Evolutionary conservation across 2,113 vertebrate genomes (phyloP).

Genomic region (Pyrgilauda ruficollis): DNA sequence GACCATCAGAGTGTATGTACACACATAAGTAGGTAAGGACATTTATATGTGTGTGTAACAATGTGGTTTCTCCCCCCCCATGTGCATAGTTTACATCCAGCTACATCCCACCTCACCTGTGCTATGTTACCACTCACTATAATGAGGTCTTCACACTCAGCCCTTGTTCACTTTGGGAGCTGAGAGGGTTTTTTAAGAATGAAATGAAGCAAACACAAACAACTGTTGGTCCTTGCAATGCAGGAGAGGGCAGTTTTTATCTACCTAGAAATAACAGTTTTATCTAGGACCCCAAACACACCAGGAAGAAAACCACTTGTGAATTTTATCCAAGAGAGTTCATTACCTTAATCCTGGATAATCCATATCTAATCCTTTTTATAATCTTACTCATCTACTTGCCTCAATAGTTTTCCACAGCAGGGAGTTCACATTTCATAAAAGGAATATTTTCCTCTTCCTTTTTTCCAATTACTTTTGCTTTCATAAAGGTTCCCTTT

Average conservation of each 20-base stretch:
- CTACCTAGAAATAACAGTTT: background rate
- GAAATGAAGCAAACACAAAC: background rate
- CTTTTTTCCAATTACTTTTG: background rate
- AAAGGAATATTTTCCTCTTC: conserved; percentile 18
- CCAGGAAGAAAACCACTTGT: conserved; percentile 13
- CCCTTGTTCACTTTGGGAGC: background rate
- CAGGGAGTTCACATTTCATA: conserved; percentile 13
- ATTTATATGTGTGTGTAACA: too few relatives aligned
- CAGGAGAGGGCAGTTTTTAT: background rate
- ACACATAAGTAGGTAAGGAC: too few relatives aligned
- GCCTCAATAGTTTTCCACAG: conserved; percentile 45
- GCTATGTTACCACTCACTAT: background rate
- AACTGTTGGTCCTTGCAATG: background rate
- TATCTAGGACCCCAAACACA: background rate
- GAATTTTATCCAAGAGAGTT: conserved; percentile 47
- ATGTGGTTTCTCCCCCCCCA: accelerated
- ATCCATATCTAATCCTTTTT: conserved; percentile 55
- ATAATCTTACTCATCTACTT: conserved; percentile 57
- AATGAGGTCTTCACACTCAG: background rate
- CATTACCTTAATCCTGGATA: conserved; percentile 55
- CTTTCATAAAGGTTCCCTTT: background rate
- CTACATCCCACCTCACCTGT: too few relatives aligned
- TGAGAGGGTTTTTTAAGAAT: background rate
- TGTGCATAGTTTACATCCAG: background rate
- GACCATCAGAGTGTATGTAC: background rate